Evolutionary conservation across 2,113 vertebrate genomes (phyloP).

Genomic region (Brachypteracias leptosomus): DNA sequence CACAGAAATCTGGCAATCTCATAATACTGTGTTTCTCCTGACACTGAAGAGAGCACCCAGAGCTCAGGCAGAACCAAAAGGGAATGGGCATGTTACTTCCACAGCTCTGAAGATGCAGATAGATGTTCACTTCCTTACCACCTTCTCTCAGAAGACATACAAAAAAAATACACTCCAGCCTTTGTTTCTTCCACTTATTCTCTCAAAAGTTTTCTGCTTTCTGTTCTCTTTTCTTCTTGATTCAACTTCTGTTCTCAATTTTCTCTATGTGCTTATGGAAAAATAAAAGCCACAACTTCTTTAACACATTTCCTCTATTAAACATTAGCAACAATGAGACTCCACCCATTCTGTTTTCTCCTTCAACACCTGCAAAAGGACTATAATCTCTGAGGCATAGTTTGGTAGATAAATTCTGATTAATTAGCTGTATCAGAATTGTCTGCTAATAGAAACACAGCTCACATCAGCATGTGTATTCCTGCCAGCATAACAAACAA

Average conservation of each 20-base stretch:
- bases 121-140: too few relatives aligned
- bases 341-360: neutral
- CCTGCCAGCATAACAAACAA: neutral
- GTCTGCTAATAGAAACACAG: neutral
- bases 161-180: neutral
- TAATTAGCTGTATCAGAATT: conserved; percentile 5
- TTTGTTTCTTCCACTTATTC: neutral
- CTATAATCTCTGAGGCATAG: neutral
- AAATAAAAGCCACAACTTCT: neutral
- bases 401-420: neutral
- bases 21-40: neutral
- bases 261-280: neutral
- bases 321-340: neutral
- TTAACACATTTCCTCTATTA: neutral
- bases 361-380: neutral
- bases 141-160: neutral
- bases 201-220: neutral
- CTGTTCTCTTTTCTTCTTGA: neutral
- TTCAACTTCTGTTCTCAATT: neutral
- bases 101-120: neutral
- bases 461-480: neutral
- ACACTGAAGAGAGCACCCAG: neutral
- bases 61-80: neutral
- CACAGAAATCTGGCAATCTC: neutral
- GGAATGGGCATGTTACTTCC: neutral